Evolutionary conservation across 2,888 invertebrate genomes (phyloP).

Genomic region (Acrocera orbiculus): DNA sequence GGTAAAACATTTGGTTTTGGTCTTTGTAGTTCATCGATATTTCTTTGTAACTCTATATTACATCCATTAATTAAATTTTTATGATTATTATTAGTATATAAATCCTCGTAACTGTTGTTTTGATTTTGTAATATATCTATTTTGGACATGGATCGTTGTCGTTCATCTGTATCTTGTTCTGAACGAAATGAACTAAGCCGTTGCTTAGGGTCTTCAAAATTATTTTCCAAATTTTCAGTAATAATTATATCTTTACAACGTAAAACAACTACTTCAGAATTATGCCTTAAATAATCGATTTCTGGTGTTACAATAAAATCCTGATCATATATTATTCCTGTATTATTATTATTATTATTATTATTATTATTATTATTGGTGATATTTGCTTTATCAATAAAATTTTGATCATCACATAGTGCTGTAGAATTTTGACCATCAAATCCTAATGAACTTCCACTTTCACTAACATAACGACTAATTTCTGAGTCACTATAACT

Average conservation of each 20-base stretch:
- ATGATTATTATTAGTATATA: no score
- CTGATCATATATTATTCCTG: conserved; percentile 26
- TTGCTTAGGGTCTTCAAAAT: conserved; percentile 26
- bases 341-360: no score
- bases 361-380: conserved; percentile 6
- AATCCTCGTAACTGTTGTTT: conserved; percentile 3
- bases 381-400: background rate
- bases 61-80: no score
- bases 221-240: conserved; percentile 13
- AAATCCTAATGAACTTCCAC: conserved; percentile 23
- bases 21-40: conserved; percentile 12
- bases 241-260: conserved; percentile 26
- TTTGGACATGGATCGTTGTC: background rate
- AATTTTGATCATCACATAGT: background rate
- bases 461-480: conserved; percentile 20
- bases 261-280: conserved; percentile 29
- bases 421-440: conserved; percentile 21
- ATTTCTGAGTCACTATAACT: conserved; percentile 26
- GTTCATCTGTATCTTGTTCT: conserved; percentile 1
- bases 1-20: conserved; percentile 29
- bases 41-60: no score
- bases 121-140: background rate
- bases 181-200: conserved; percentile 30
- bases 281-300: conserved; percentile 28
- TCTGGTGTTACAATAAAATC: conserved; percentile 27